phyloP scores from a whole-genome alignment of 2,113 vertebrate species.

The Dromiciops gliroides region DNA sequence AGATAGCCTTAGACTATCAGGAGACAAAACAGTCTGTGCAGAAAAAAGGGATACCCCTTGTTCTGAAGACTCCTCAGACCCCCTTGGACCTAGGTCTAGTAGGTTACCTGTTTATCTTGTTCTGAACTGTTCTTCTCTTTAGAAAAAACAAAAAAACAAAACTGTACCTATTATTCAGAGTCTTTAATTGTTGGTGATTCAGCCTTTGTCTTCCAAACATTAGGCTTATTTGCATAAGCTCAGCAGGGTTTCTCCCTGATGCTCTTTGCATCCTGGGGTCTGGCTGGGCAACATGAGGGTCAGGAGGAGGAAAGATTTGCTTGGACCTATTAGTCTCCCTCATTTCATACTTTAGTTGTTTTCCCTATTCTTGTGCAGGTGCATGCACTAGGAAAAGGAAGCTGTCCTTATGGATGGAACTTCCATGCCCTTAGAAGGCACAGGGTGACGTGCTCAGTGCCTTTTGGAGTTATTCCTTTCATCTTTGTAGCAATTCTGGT shows the following conservation, averaged over 20 bases:
- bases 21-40: not conserved
- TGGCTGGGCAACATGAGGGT: not conserved
- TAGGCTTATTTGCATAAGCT: not conserved
- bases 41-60: not conserved
- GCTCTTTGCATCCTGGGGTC: not conserved
- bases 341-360: slow-evolving; percentile 55
- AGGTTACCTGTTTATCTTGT: not conserved
- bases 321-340: not conserved
- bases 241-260: not conserved
- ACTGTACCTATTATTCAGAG: not conserved
- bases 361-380: slow-evolving; percentile 20
- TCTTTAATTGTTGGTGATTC: not conserved
- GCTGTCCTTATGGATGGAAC: rapidly evolving
- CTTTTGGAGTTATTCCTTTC: not conserved
- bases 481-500: not conserved
- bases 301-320: not conserved
- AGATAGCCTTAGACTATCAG: not conserved
- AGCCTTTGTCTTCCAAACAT: not conserved
- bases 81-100: not conserved
- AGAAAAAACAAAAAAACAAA: not conserved
- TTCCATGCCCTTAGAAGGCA: not conserved
- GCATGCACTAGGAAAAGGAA: not conserved
- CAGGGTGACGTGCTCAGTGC: not conserved
- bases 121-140: not conserved
- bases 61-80: not conserved